phyloP scores from a whole-genome alignment of 2,888 invertebrate genomes.

The Physocephala rufipes region DNA sequence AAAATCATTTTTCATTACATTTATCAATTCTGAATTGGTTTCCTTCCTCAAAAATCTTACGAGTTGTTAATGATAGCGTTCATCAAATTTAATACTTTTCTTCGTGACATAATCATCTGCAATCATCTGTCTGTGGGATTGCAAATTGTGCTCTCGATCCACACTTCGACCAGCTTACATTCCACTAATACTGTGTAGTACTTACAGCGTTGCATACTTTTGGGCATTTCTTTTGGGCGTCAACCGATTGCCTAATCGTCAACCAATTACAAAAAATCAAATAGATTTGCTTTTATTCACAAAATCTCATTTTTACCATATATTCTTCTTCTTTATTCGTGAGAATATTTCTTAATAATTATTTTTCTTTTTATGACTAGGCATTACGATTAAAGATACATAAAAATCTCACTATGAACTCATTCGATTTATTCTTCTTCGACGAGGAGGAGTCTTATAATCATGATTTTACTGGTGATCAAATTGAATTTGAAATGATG shows the following conservation, averaged over 20 bases:
- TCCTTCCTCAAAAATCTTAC: constrained; percentile 68
- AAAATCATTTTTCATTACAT: not conserved
- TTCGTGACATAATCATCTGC: constrained; percentile 67
- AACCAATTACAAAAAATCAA: not conserved
- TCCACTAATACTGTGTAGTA: not conserved
- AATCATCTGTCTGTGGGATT: constrained; percentile 28
- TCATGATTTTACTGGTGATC: constrained; percentile 43
- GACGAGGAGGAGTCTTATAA: constrained; percentile 41
- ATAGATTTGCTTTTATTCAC: too few species aligned
- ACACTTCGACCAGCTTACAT: not conserved
- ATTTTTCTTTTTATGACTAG: not conserved
- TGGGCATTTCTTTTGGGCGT: too few species aligned
- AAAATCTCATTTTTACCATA: not conserved
- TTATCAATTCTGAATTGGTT: not conserved
- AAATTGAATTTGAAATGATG: constrained; percentile 48
- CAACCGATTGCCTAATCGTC: too few species aligned
- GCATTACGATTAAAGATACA: not conserved
- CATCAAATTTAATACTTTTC: constrained; percentile 71
- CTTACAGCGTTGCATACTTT: not conserved
- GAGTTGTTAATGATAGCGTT: constrained; percentile 73
- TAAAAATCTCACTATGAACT: constrained; percentile 33
- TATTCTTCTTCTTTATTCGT: not conserved
- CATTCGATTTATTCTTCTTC: constrained; percentile 45
- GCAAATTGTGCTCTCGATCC: not conserved
- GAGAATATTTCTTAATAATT: not conserved